These are phyloP conservation scores for Oncorhynchus tshawytscha DNA, from an alignment of 2,113 vertebrate genomes.

Conservation along the genomic window DNA sequence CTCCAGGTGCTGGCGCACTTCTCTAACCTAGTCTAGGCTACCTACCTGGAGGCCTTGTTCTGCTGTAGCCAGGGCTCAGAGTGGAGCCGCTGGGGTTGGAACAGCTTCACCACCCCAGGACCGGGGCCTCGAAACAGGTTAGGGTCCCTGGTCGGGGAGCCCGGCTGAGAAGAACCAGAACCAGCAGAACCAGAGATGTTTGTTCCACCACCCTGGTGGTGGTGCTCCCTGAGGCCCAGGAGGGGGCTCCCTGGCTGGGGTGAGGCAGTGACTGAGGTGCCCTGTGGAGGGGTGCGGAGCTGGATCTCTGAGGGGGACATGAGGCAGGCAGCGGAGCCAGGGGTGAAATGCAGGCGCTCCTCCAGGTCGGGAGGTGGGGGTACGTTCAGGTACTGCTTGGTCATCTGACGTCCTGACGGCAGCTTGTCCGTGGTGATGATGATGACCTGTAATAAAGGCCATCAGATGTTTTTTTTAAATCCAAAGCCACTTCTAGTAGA, in stretches of 20 bases:
- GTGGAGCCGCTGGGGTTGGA: slow-evolving; percentile 68
- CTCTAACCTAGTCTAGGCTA: too few relatives aligned
- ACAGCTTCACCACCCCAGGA: slow-evolving; percentile 56
- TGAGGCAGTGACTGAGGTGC: slow-evolving; percentile 39
- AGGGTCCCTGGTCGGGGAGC: slow-evolving; percentile 64
- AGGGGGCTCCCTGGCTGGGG: slow-evolving; percentile 62
- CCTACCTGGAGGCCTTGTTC: slow-evolving; percentile 61
- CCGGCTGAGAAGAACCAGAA: slow-evolving; percentile 44
- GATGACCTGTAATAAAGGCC: slow-evolving; percentile 75
- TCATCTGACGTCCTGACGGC: slow-evolving; percentile 77
- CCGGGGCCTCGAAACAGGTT: slow-evolving; percentile 32
- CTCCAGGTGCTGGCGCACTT: too few relatives aligned
- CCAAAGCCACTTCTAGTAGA: too few relatives aligned
- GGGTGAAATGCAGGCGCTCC: slow-evolving; percentile 56
- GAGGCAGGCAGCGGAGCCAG: slow-evolving; percentile 55
- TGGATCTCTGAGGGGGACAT: slow-evolving; percentile 74
- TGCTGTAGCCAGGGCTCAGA: slow-evolving; percentile 80
- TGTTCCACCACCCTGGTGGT: slow-evolving; percentile 26
- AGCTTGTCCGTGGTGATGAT: slow-evolving; percentile 87
- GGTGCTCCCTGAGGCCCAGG: slow-evolving; percentile 65
- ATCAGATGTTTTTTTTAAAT: background rate
- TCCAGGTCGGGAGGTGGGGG: slow-evolving; percentile 77
- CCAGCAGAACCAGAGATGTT: background rate
- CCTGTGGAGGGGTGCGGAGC: slow-evolving; percentile 56
- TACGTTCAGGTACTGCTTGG: slow-evolving; percentile 84